Evolutionary conservation across 2,888 invertebrate species (phyloP).

Genomic region (Cylloceria caligata): DNA sequence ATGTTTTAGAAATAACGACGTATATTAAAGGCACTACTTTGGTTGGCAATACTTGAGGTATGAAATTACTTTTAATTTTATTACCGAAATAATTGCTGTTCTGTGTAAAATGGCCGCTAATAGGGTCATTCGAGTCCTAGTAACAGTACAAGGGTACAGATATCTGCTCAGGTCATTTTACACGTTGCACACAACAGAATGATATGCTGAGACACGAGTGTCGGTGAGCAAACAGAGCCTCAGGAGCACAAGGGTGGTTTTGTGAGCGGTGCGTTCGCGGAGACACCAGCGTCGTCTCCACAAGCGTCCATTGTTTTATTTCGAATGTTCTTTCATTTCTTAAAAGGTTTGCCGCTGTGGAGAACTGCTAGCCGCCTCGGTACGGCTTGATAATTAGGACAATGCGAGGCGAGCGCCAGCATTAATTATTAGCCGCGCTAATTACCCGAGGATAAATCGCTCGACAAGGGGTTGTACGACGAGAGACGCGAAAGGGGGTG

Average conservation of each 20-base stretch:
- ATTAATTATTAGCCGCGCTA: constrained; percentile 84
- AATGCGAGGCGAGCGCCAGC: constrained; percentile 80
- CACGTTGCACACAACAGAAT: constrained; percentile 4
- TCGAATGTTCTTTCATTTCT: constrained; percentile 84
- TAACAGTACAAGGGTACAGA: no score
- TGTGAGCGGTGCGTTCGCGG: no score
- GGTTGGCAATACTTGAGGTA: no score
- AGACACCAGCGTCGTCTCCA: no score
- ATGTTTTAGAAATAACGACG: no score
- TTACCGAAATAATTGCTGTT: no score
- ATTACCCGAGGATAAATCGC: constrained; percentile 85
- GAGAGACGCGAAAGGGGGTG: constrained; percentile 46
- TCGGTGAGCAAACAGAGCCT: constrained; percentile 35
- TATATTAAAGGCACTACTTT: no score
- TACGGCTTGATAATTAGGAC: constrained; percentile 82
- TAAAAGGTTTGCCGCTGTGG: constrained; percentile 82
- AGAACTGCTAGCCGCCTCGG: constrained; percentile 24
- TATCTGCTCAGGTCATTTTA: no score
- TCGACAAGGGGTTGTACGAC: constrained; percentile 67
- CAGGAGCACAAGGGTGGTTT: constrained; percentile 11
- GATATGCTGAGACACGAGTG: constrained; percentile 33
- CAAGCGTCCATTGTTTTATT: constrained; percentile 80
- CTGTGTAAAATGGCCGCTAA: no score
- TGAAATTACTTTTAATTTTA: no score
- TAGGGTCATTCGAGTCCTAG: no score